Base-by-base conservation (phyloP, 2,797 vertebrate genomes). In the Antennarius maculatus region DNA sequence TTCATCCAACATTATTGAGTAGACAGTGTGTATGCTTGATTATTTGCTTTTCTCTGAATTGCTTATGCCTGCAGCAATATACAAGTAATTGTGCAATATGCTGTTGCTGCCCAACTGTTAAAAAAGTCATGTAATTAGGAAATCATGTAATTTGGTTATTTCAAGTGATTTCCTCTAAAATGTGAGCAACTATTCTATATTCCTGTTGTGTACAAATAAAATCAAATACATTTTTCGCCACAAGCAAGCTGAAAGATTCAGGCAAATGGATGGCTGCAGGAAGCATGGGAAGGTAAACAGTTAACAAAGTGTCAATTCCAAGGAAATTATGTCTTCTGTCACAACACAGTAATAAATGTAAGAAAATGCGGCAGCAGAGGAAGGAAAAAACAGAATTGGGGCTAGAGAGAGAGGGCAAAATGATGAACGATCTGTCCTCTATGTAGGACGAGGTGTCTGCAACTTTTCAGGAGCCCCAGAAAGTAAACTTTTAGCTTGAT, bases 401-500 rank as follows among this genome's bases (percentile, higher is more conserved):
- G 67, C 84, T 66, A 54, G 52, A 79, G 64, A 79, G 70, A 74
- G 59, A 81, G 82, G 76, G 57, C 57, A 61, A 57, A 54, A 70
- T 89, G 89, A 93, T 93, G 71, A 87, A 93, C 78, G 90, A 74
- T 83, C 79, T 69, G 65, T 79, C 77, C 77, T 87, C 80, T 92
- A 93, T 89, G 56, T 93, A 92, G 93, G 90, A 91, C 92, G 88
- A 91, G 85, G 79, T 91, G 89, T 88, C 88, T 88, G 79, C 84
- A 93, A 93, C 92, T 94, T 93, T 90, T 88, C 90, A 82, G 78
- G 76, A 90, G 89, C 75, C 86, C 85, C 77, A 90, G 87, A 91
- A 92, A 93, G 86, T 80, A 91, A 92, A 91, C 81, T 88, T 89
- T 86, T 79, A 69, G 83, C 82, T 80, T 88, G 70, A 73, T 85